Conservation (phyloP, 2,113 vertebrate species). For the Hymenochirus boettgeri region DNA sequence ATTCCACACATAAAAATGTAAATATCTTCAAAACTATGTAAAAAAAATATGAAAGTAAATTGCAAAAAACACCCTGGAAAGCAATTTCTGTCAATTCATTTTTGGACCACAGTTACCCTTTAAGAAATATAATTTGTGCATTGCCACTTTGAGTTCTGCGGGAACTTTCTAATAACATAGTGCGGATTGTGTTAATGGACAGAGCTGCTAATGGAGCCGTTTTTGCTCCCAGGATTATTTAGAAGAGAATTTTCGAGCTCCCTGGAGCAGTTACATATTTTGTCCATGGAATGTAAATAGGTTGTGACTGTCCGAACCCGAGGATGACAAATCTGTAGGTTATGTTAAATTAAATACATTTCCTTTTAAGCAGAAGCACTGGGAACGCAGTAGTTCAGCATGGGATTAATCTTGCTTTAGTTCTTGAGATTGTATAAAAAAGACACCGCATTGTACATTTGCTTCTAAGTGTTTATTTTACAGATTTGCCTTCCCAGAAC, state of each 20-base stretch:
- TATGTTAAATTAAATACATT: conserved; percentile 39
- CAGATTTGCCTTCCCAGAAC: conserved; percentile 24
- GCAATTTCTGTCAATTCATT: too few relatives aligned
- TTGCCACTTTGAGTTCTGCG: too few relatives aligned
- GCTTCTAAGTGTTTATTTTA: conserved; percentile 38
- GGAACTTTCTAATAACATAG: too few relatives aligned
- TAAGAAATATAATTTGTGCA: too few relatives aligned
- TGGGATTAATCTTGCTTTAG: background rate
- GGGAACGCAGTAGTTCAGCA: conserved; percentile 26
- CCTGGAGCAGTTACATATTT: conserved; percentile 20
- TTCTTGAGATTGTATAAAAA: conserved; percentile 32
- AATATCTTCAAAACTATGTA: too few relatives aligned
- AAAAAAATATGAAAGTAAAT: too few relatives aligned
- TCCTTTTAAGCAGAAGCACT: conserved; percentile 41
- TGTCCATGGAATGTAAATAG: conserved; percentile 31
- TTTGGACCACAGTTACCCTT: too few relatives aligned
- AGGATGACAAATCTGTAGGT: conserved; percentile 34
- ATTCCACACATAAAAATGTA: too few relatives aligned
- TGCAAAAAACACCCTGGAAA: too few relatives aligned
- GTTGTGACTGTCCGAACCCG: conserved; percentile 25
- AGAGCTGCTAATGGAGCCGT: background rate
- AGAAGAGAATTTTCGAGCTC: conserved; percentile 4
- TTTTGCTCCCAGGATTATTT: background rate
- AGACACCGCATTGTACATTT: conserved; percentile 21
- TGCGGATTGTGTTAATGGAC: too few relatives aligned